Evolutionary conservation across 35 echinoderm and acorn worm species (phyloP).

Genomic region (Hemicentrotus pulcherrimus): DNA sequence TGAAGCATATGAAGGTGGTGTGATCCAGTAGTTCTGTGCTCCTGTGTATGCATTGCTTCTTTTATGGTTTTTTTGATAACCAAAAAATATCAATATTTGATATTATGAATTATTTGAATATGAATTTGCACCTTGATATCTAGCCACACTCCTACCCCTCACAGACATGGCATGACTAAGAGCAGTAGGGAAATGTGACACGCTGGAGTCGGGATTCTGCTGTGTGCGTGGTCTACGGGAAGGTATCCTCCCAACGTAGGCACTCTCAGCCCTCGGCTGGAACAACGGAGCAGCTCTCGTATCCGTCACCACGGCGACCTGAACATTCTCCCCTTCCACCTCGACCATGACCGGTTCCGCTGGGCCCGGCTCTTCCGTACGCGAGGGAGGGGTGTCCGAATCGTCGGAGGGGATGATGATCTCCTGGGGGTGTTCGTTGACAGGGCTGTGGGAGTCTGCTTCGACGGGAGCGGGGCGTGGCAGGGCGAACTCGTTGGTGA

Average conservation of each 20-base stretch:
- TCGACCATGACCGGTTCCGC: constrained; percentile 33
- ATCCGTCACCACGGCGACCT: constrained; percentile 31
- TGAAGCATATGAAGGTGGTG: too few relatives aligned
- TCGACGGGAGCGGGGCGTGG: not conserved
- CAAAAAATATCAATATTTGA: too few relatives aligned
- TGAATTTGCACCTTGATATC: constrained; percentile 19
- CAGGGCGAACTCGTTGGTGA: constrained; percentile 15
- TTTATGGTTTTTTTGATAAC: too few relatives aligned
- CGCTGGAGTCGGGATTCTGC: not conserved
- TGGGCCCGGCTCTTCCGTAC: not conserved
- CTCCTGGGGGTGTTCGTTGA: constrained; percentile 23
- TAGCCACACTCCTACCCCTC: constrained; percentile 15
- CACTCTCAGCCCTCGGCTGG: not conserved
- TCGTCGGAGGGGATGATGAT: constrained; percentile 37
- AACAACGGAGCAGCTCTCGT: not conserved
- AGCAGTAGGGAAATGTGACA: not conserved
- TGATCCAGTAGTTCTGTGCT: too few relatives aligned
- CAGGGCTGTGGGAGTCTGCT: not conserved
- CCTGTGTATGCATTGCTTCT: too few relatives aligned
- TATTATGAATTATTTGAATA: too few relatives aligned
- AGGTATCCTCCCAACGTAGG: not conserved
- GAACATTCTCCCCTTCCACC: constrained; percentile 30
- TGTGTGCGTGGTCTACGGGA: not conserved
- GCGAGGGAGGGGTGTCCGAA: not conserved
- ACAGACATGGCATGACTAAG: constrained; percentile 10